phyloP scores from a whole-genome alignment of 1,140 invertebrate genomes.

The Hormaphis cornu region DNA sequence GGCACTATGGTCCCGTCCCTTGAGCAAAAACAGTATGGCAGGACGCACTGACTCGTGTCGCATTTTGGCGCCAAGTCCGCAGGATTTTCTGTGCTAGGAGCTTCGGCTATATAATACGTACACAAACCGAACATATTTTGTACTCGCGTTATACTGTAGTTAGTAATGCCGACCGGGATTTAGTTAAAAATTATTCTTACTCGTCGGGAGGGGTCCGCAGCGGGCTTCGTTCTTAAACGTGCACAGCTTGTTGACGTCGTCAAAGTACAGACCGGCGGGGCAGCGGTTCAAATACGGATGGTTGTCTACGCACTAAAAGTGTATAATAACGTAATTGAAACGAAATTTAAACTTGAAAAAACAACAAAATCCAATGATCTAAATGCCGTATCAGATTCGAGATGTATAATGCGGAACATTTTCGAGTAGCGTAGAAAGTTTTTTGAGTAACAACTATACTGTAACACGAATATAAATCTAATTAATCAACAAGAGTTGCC shows the following conservation, averaged over 20 bases:
- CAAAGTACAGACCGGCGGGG: slow-evolving; percentile 79
- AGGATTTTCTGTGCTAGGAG: slow-evolving; percentile 68
- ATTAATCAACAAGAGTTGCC: too few species aligned
- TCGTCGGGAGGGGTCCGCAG: slow-evolving; percentile 76
- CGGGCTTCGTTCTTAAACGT: slow-evolving; percentile 84
- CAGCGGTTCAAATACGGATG: slow-evolving; percentile 77
- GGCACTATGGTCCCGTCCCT: slow-evolving; percentile 81
- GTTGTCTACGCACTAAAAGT: slow-evolving; percentile 70
- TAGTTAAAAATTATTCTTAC: slow-evolving; percentile 49
- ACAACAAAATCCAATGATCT: too few species aligned
- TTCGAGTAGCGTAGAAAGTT: too few species aligned
- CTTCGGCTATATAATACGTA: slow-evolving; percentile 51
- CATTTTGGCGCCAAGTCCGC: slow-evolving; percentile 68
- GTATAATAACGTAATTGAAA: neutral
- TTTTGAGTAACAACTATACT: too few species aligned
- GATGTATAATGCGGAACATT: too few species aligned
- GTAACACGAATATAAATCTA: too few species aligned
- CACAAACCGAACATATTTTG: neutral
- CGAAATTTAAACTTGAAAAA: too few species aligned
- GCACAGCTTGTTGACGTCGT: slow-evolving; percentile 81
- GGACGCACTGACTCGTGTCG: slow-evolving; percentile 59
- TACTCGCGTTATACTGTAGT: neutral
- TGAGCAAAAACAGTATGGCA: slow-evolving; percentile 90
- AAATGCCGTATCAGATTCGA: too few species aligned
- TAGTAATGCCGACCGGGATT: neutral